A percentile compares a stretch with the other conserved stretches of the same genome.
Conservation (phyloP, 2,888 invertebrate species). For the Metacarcinus magister region DNA sequence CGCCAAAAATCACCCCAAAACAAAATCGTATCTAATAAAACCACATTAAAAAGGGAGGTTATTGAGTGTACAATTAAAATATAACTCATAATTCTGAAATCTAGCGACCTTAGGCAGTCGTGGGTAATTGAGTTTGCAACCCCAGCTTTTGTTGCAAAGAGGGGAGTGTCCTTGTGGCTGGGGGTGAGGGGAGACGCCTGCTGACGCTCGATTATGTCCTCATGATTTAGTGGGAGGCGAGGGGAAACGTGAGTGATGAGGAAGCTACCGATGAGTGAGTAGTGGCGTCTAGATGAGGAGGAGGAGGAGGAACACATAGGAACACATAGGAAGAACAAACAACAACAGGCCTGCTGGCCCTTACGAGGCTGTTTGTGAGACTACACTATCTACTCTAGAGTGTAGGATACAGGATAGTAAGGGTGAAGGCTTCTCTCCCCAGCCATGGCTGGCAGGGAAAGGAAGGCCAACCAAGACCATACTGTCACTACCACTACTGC, state of each 20-base stretch:
- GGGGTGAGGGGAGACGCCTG: constrained; percentile 61
- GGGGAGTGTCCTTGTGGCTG: constrained; percentile 67
- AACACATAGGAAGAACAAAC: no score
- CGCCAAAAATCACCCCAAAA: neutral
- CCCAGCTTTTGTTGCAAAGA: constrained; percentile 70
- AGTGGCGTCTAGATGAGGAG: neutral
- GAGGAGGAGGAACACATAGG: no score
- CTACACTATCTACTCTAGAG: no score
- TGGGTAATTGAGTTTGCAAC: constrained; percentile 71
- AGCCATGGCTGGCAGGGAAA: neutral
- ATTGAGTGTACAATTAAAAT: neutral
- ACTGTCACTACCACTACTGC: no score
- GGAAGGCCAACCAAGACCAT: no score
- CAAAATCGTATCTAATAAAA: neutral
- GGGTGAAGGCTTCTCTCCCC: no score
- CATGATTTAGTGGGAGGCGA: constrained; percentile 69
- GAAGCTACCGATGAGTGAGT: constrained; percentile 12
- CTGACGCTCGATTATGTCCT: constrained; percentile 72
- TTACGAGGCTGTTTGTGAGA: no score
- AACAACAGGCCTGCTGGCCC: no score
- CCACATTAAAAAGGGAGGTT: neutral
- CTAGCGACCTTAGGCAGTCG: constrained; percentile 59
- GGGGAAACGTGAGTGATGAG: constrained; percentile 63
- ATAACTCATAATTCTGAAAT: neutral
- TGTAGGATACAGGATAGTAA: no score